phyloP scores from a whole-genome alignment of 1,140 invertebrate species.

The Heliothis subflexa region DNA sequence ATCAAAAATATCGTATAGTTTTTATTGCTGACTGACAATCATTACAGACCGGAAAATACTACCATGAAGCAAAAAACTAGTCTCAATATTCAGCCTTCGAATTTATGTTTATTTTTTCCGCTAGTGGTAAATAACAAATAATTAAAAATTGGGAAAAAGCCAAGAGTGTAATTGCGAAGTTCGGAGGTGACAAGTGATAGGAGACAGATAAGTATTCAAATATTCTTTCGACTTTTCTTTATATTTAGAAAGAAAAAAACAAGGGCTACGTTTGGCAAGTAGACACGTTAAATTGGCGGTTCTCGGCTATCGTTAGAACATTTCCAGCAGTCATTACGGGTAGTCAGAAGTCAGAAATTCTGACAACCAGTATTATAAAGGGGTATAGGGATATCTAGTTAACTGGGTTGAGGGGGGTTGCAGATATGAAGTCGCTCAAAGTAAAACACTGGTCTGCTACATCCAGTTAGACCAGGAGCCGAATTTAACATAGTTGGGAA shows the following conservation, averaged over 20 bases:
- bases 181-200: background rate
- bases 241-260: background rate
- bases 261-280: no score
- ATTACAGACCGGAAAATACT: slow-evolving; percentile 8
- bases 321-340: no score
- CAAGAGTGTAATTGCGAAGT: slow-evolving; percentile 26
- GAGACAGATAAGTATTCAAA: slow-evolving; percentile 24
- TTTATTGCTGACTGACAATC: background rate
- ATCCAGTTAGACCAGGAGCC: no score
- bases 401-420: no score
- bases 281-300: no score
- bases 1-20: background rate
- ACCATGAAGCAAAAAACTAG: background rate
- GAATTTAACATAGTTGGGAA: no score
- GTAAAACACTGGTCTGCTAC: background rate
- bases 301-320: background rate
- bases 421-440: no score
- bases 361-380: no score
- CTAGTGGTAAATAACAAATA: slow-evolving; percentile 28
- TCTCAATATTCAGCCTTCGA: background rate
- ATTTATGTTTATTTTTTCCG: slow-evolving; percentile 34
- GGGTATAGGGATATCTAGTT: no score
- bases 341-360: no score
- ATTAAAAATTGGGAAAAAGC: slow-evolving; percentile 31
- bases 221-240: background rate